Percentiles rank a stretch among this genome's conserved stretches.
phyloP scores from a whole-genome alignment of 2,113 vertebrate genomes.

The Siphamia tubifer region DNA sequence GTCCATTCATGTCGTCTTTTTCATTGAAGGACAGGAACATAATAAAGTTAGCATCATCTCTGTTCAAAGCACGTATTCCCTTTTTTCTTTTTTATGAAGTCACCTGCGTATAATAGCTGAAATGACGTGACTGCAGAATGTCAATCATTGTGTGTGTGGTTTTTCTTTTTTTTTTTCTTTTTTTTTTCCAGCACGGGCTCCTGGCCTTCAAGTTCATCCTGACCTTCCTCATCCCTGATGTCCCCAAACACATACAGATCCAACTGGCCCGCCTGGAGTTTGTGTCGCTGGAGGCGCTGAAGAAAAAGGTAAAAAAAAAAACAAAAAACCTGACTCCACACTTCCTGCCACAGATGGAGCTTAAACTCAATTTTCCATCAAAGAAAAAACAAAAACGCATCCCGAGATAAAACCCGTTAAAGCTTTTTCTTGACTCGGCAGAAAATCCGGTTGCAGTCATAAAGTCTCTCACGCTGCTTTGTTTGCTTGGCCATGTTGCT shows the following conservation, averaged over 20 bases:
- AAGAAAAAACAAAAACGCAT: no score
- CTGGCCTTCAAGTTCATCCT: slow-evolving; percentile 93
- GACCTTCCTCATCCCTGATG: slow-evolving; percentile 91
- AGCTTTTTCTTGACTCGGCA: no score
- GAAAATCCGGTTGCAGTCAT: no score
- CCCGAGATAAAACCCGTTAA: no score
- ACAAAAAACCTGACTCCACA: not conserved
- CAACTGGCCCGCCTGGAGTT: slow-evolving; percentile 91
- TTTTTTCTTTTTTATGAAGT: not conserved
- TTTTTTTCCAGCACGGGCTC: slow-evolving; percentile 88
- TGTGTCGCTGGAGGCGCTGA: slow-evolving; percentile 93
- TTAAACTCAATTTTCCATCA: no score
- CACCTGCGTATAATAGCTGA: not conserved
- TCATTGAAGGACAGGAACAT: not conserved
- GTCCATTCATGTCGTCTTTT: not conserved
- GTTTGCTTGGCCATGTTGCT: not conserved
- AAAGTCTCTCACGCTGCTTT: not conserved
- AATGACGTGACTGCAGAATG: no score
- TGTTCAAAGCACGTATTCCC: not conserved
- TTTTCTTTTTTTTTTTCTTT: no score
- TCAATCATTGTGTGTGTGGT: slow-evolving; percentile 12
- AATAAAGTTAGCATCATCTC: not conserved
- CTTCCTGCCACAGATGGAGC: no score
- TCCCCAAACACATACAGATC: slow-evolving; percentile 87
- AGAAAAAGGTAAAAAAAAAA: slow-evolving; percentile 96